phyloP scores from a whole-genome alignment of 2,888 invertebrate species.

The Herminia tarsipennalis region DNA sequence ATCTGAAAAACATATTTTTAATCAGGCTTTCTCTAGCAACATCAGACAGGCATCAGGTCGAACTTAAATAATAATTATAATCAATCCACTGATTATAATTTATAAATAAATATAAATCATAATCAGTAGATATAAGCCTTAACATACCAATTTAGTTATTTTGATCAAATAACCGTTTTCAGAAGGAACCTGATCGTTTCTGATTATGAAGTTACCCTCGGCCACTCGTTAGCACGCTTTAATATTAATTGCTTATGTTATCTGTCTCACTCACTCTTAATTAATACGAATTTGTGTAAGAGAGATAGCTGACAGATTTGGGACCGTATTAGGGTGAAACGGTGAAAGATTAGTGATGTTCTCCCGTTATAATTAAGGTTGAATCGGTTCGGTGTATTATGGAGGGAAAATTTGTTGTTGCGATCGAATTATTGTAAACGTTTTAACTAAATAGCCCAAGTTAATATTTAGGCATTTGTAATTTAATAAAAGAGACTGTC shows the following conservation, averaged over 20 bases:
- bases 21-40: no score
- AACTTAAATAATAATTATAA: no score
- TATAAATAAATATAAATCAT: no score
- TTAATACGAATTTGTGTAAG: neutral
- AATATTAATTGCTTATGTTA: slow-evolving; percentile 43
- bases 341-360: slow-evolving; percentile 39
- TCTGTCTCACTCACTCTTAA: slow-evolving; percentile 17
- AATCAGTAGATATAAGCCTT: slow-evolving; percentile 23
- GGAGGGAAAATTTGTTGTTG: slow-evolving; percentile 1
- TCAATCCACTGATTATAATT: no score
- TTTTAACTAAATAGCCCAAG: neutral
- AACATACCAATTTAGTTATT: slow-evolving; percentile 41
- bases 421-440: neutral
- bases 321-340: slow-evolving; percentile 30
- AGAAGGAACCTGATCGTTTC: slow-evolving; percentile 40
- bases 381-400: slow-evolving; percentile 9
- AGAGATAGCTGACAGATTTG: slow-evolving; percentile 17
- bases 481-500: no score
- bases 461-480: no score
- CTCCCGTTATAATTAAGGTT: slow-evolving; percentile 19
- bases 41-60: no score
- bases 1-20: no score
- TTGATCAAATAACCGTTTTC: slow-evolving; percentile 46
- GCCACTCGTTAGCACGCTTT: slow-evolving; percentile 45
- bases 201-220: slow-evolving; percentile 42